Evolutionary conservation across 2,797 vertebrate species (phyloP), one percentile per base, ranked within the genome.

Genomic region (Tenualosa ilisha): DNA sequence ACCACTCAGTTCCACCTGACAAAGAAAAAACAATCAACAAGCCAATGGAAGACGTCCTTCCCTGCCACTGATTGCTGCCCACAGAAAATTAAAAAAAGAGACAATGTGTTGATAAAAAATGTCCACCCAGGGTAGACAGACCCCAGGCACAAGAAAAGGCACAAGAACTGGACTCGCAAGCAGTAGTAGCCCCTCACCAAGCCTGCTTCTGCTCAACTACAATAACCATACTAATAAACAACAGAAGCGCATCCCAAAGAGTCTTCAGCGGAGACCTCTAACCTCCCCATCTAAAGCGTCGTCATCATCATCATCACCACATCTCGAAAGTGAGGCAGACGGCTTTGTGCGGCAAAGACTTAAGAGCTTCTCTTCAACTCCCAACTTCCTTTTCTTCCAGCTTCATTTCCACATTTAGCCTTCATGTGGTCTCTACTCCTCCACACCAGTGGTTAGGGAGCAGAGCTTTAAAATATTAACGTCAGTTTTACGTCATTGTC

Each of bases 121-220:
- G 82, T 89, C 89, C 81, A 85, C 87, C 83, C 86, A 87, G 89
- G 88, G 86, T 86, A 26, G 49, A 83, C 83, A 85, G 63, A 87
- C 86, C 89, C 90, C 89, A 88, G 72, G 85, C 56, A 84, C 81
- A 84, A 86, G 86, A 86, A 81, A 91, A 92, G 90, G 90, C 92
- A 92, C 91, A 89, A 89, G 81, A 90, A 88, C 86, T 86, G 85
- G 86, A 90, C 83, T 90, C 61, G 84, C 56, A 37, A 37, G 31
- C 50, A 82, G 63, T 40, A 53, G 46, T 83, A 56, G 86, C 83
- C 87, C 68, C 68, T 75, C 31, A 46, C 79, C 37, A 89, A 88
- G 86, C 88, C 87, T 88, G 89, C 83, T 88, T 90, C 88, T 86
- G 88, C 87, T 87, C 83, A 82, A 84, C 22, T 85, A 83, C 81